Conservation (phyloP, 2,888 invertebrate genomes). For the Tetragonula carbonaria region DNA sequence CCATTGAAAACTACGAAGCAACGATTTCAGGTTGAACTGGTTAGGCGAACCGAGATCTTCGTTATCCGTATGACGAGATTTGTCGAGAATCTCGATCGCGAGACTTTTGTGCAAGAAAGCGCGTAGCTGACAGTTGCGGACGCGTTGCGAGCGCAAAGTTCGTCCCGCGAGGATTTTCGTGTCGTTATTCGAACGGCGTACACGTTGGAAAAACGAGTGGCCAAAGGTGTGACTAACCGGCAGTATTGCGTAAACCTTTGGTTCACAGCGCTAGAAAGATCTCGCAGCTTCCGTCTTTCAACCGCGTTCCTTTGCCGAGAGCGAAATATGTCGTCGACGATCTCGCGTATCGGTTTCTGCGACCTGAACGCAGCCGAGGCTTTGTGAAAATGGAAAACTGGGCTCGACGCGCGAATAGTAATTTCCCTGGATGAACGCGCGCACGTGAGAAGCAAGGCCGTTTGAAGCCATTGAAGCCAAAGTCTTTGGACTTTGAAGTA, state of each 20-base stretch:
- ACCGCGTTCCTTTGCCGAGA: constrained; percentile 7
- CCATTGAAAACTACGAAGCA: background rate
- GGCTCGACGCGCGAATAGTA: constrained; percentile 24
- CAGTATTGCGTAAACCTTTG: constrained; percentile 53
- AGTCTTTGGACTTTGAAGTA: background rate
- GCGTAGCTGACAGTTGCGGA: constrained; percentile 50
- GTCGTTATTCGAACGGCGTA: constrained; percentile 65
- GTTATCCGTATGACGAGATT: constrained; percentile 2
- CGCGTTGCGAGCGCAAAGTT: constrained; percentile 33
- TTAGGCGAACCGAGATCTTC: background rate
- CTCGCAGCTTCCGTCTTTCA: constrained; percentile 37
- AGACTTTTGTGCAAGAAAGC: constrained; percentile 50
- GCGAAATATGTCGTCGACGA: background rate
- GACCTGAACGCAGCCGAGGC: constrained; percentile 13
- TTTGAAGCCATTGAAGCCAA: background rate
- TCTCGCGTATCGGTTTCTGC: constrained; percentile 2
- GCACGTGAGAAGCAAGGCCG: background rate
- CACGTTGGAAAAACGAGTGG: constrained; percentile 56
- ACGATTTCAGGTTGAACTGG: background rate
- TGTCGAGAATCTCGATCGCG: constrained; percentile 34
- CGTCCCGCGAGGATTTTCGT: constrained; percentile 40
- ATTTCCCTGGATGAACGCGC: constrained; percentile 9
- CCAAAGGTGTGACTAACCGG: constrained; percentile 62
- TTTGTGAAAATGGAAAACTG: constrained; percentile 15
- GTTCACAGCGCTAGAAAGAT: constrained; percentile 20